These are phyloP conservation scores for Rhabdornis inornatus DNA, from an alignment of 2,113 vertebrate species.

Conservation along the genomic window DNA sequence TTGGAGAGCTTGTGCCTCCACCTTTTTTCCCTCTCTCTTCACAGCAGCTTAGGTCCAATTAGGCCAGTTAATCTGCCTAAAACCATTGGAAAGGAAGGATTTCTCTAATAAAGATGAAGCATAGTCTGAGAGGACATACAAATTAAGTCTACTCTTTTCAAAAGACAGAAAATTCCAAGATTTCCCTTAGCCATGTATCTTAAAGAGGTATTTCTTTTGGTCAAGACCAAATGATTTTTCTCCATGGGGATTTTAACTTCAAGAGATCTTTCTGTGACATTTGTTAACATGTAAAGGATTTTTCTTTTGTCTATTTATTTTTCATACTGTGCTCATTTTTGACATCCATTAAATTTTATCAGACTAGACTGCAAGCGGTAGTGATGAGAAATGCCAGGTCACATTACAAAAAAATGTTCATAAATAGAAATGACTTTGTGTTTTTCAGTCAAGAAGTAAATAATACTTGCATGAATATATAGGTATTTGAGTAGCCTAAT, in stretches of 20 bases:
- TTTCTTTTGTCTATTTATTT: slow-evolving; percentile 66
- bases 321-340: slow-evolving; percentile 62
- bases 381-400: slow-evolving; percentile 71
- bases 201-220: slow-evolving; percentile 2
- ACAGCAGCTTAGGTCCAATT: slow-evolving; percentile 80
- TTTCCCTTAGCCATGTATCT: slow-evolving; percentile 7
- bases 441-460: slow-evolving; percentile 70
- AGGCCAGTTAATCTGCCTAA: slow-evolving; percentile 78
- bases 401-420: slow-evolving; percentile 65
- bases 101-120: slow-evolving; percentile 69
- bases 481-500: slow-evolving; percentile 26
- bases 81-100: slow-evolving; percentile 70
- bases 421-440: slow-evolving; percentile 71
- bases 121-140: slow-evolving; percentile 46
- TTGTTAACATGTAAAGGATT: slow-evolving; percentile 40
- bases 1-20: slow-evolving; percentile 74
- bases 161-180: slow-evolving; percentile 47
- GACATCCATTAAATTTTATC: slow-evolving; percentile 73
- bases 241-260: slow-evolving; percentile 15
- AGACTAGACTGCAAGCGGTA: slow-evolving; percentile 61
- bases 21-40: slow-evolving; percentile 68
- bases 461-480: slow-evolving; percentile 59
- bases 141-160: slow-evolving; percentile 50
- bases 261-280: slow-evolving; percentile 28
- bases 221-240: background rate